Base-by-base conservation (phyloP, 2,113 vertebrate species). In the Sphaerodactylus townsendi region DNA sequence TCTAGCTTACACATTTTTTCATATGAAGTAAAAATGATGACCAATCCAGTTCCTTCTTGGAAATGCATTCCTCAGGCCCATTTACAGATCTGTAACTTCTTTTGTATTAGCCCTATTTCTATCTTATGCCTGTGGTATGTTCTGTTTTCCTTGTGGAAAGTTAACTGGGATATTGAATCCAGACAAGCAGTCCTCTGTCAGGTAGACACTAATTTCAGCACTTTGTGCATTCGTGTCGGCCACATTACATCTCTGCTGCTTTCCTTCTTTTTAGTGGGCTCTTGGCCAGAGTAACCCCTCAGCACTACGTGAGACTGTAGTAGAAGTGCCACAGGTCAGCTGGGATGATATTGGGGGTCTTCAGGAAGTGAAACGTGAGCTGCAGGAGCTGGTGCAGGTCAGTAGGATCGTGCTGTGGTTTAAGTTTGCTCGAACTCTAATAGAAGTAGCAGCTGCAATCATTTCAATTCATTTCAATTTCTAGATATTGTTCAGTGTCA, bases 321-420 rank as follows among this genome's bases (percentile, higher is more conserved):
- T 99, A 62, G 99, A 99, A 87, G 99, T 99, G 78, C 99, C 99
- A 84, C 98, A 99, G 89, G 98, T 99, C 87, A 97, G 96, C 93
- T 99, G 99, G 99, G 98, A 99, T 87, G 99, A 99, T 80, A 99
- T 99, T 35, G 99, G 99, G 86, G 99, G 99, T 33, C 95, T 99
- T 93, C 98, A 99, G 79, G 98, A 99, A 94, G 99, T 99, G 86
- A 99, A 99, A 94, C 97, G 98, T 92, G 99, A 99, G 82, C 97
- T 99, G 85, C 99, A 99, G 96, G 99, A 99, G 83, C 95, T 99
- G 91, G 99, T 99, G 88, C 99, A 99, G 97, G 99, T 99, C n/a
- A 79, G 83, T 71, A 73, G 70, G 28, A 73, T 21, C 9, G 10
- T 59, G 33, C 21, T 9, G 5, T 35, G 23, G 14, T 41, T 25